Evolutionary conservation across 2,797 vertebrate genomes (phyloP).

Genomic region (Gadopsis bispinosus): DNA sequence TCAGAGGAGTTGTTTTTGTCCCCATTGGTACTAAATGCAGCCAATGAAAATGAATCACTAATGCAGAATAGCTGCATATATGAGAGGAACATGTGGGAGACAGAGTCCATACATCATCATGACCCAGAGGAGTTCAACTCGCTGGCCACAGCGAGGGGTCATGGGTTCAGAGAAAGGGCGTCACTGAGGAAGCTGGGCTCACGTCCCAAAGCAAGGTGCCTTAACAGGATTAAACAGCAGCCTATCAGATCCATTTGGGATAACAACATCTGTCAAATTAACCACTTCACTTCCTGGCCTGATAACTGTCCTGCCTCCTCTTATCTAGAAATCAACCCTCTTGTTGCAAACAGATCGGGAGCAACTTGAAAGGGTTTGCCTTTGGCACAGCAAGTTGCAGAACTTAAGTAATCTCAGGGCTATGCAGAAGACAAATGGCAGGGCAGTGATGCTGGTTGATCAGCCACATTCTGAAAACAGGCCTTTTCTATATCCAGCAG

Average conservation of each 20-base stretch:
- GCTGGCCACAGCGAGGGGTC: constrained; percentile 45
- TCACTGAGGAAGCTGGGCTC: constrained; percentile 58
- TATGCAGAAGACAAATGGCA: constrained; percentile 57
- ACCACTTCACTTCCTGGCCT: constrained; percentile 66
- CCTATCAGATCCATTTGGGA: constrained; percentile 78
- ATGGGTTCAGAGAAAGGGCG: constrained; percentile 71
- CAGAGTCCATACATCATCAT: not conserved
- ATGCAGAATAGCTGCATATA: constrained; percentile 6
- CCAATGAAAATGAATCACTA: constrained; percentile 11
- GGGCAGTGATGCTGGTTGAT: constrained; percentile 55
- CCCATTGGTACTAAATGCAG: not conserved
- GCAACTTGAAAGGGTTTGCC: constrained; percentile 73
- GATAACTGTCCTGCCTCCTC: constrained; percentile 62
- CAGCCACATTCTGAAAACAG: constrained; percentile 23
- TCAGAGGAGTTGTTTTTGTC: not conserved
- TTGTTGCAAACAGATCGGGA: constrained; percentile 71
- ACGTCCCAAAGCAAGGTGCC: constrained; percentile 76
- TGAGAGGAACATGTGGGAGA: constrained; percentile 7
- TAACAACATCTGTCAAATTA: constrained; percentile 81
- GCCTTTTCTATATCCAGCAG: not conserved
- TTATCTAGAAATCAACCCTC: constrained; percentile 73
- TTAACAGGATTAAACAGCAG: constrained; percentile 80
- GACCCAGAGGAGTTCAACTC: constrained; percentile 16
- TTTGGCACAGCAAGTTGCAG: constrained; percentile 61
- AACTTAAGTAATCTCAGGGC: constrained; percentile 51